Base-by-base conservation (phyloP, 2,888 invertebrate genomes). In the Cyclophora punctaria region DNA sequence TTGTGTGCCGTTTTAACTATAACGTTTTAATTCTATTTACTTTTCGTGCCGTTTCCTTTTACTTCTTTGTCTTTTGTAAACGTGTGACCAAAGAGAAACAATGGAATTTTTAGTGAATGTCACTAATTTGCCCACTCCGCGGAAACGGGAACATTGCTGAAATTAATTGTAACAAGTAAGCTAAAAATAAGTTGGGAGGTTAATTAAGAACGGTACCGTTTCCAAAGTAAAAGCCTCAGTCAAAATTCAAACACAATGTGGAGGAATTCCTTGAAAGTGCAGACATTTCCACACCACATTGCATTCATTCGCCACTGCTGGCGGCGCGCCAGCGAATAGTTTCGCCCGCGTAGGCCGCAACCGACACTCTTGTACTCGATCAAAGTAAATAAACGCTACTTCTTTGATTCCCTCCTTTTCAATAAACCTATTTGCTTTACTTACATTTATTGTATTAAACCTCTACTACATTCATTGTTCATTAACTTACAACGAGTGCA, bases 281-380 rank as follows among this genome's bases (percentile, higher is more conserved):
- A 51, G 50, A 48, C 47, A 52, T 53, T 55, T 50, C 44, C 35
- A 50, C 49, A 50, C 51, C 50, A 46, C 48, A 34, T 48, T 44
- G 48, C 48, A 34, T 47, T 43, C 47, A 44, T 46, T 47, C 48
- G 52, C 20, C 20, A 2, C 20, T 20, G 20, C 53, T 60, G 58
- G 58, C 54, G 7, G 35, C 3, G 35, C 3, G 52, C 57, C 58
- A 60, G 55, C 44, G 47, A 57, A 53, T 57, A 54, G 53, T 58
- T 60, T 46, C 34, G 43, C 47, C 47, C 46, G 41, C 48, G 45
- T 48, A 48, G 54, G 46, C 50, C 46, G 50, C 37, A 37, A 37
- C 37, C 37, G 43, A 43, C 43, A 4, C 7, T 43, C 3, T 43
- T 43, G 42, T 42, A 42, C 42, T 7, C 43, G 20, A 4, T 43